Evolutionary conservation across 2,797 vertebrate genomes (phyloP), one percentile per base, ranked within the genome.

Genomic region (Rallus crepitans): DNA sequence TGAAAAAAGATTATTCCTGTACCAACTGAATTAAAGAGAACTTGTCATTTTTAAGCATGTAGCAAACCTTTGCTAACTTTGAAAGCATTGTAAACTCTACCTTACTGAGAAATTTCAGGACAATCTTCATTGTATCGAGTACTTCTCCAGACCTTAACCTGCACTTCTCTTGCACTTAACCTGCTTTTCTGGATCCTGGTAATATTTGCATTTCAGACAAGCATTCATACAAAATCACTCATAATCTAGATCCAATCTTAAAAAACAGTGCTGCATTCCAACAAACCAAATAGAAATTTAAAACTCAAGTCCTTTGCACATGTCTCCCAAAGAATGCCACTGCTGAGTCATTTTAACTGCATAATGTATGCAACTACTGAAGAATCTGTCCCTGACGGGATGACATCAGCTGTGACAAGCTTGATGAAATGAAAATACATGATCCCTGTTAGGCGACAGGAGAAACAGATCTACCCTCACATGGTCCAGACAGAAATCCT

Each of bases 121-220:
- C 25, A 37, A 40, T 77, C 69, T 95, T 94, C 37, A 59, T 45
- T 53, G 37, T 59, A 90, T 94, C 55, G 50, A 63, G 12, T 77
- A 90, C 93, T 92, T 93, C 92, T 37, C 57, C 71, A 79, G 70
- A 94, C 24, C 86, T 92, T 95, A 45, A 89, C 80, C 79, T 93
- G 65, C 80, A 37, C 37, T 37, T 37, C 37, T 11, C 11, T 37
- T 37, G 90, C 63, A 61, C 86, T 92, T 95, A 45, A 89, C 80
- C 79, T 93, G 65, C 80, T 93, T 87, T 83, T 91, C 75, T 70
- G 68, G 47, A 92, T 97, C 71, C 81, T 87, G 57, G n/a, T 91
- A 82, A 94, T 93, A 95, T 81, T 94, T 85, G 87, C 80, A 88
- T 95, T 89, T 96, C 60, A 79, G 40, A 81, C 82, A 91, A 94